Evolutionary conservation across 2,797 vertebrate genomes (phyloP).

Genomic region (Argentina silus): DNA sequence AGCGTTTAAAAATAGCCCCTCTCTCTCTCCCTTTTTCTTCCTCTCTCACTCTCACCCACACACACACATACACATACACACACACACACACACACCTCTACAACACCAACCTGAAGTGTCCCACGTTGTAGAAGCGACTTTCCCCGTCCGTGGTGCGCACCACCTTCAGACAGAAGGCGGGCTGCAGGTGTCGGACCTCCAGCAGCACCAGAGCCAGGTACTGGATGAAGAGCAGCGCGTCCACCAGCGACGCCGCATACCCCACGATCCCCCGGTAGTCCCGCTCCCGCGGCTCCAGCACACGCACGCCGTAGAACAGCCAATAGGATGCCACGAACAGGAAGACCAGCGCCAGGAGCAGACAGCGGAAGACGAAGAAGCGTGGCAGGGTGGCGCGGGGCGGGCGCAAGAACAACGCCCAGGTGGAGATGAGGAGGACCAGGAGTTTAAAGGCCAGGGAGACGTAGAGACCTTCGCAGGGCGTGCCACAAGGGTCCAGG

Average conservation of each 20-base stretch:
- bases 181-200: slow-evolving; percentile 91
- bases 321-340: slow-evolving; percentile 91
- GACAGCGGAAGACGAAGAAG: slow-evolving; percentile 86
- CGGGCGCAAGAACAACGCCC: slow-evolving; percentile 91
- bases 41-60: background rate
- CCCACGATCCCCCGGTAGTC: slow-evolving; percentile 90
- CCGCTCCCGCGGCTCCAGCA: slow-evolving; percentile 83
- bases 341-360: slow-evolving; percentile 91
- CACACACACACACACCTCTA: background rate
- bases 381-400: slow-evolving; percentile 87
- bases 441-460: slow-evolving; percentile 94
- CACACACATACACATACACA: background rate
- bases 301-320: slow-evolving; percentile 90
- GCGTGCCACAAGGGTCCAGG: slow-evolving; percentile 86
- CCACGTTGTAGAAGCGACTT: slow-evolving; percentile 91
- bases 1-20: too few species aligned
- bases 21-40: too few species aligned
- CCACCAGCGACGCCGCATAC: slow-evolving; percentile 89
- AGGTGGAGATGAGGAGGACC: slow-evolving; percentile 89
- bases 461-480: slow-evolving; percentile 92
- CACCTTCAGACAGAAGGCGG: slow-evolving; percentile 91
- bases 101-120: slow-evolving; percentile 85
- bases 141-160: slow-evolving; percentile 88
- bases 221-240: slow-evolving; percentile 91
- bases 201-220: slow-evolving; percentile 90